phyloP scores from a whole-genome alignment of 2,888 invertebrate species.

The Drosophila mimetica region DNA sequence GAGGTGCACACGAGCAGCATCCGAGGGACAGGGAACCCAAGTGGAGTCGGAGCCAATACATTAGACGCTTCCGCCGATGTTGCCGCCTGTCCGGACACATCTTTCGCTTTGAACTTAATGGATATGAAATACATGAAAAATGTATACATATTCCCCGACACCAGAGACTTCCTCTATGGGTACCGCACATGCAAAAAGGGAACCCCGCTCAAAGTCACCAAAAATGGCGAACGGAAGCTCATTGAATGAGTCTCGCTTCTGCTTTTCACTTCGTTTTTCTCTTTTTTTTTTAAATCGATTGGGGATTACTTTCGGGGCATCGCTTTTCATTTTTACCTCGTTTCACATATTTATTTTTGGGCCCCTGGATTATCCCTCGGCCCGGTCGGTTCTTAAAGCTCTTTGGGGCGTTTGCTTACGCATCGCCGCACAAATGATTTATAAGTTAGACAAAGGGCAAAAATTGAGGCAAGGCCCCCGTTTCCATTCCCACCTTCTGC shows the following conservation, averaged over 20 bases:
- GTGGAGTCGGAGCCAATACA: slow-evolving; percentile 64
- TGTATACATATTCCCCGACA: slow-evolving; percentile 55
- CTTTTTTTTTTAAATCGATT: slow-evolving; percentile 61
- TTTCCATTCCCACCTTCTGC: not conserved
- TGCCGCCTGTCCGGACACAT: slow-evolving; percentile 64
- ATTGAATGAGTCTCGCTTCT: slow-evolving; percentile 62
- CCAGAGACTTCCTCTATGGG: slow-evolving; percentile 12
- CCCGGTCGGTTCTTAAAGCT: slow-evolving; percentile 45
- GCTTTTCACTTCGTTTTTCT: slow-evolving; percentile 18
- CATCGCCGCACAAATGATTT: slow-evolving; percentile 76
- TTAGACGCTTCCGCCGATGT: slow-evolving; percentile 52
- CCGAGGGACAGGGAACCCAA: slow-evolving; percentile 21
- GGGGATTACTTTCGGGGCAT: slow-evolving; percentile 69
- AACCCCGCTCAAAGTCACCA: slow-evolving; percentile 66
- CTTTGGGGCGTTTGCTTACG: slow-evolving; percentile 56
- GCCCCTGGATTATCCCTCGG: slow-evolving; percentile 51
- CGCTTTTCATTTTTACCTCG: slow-evolving; percentile 75
- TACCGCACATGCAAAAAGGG: slow-evolving; percentile 59
- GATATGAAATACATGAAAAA: slow-evolving; percentile 80
- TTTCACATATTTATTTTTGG: slow-evolving; percentile 70
- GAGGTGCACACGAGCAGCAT: slow-evolving; percentile 2
- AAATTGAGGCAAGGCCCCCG: slow-evolving; percentile 50
- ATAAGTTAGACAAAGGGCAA: slow-evolving; percentile 67
- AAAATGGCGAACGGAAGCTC: slow-evolving; percentile 71
- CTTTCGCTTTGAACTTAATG: slow-evolving; percentile 76